Evolutionary conservation across 2,113 vertebrate species (phyloP).

Genomic region (Toxostoma redivivum): DNA sequence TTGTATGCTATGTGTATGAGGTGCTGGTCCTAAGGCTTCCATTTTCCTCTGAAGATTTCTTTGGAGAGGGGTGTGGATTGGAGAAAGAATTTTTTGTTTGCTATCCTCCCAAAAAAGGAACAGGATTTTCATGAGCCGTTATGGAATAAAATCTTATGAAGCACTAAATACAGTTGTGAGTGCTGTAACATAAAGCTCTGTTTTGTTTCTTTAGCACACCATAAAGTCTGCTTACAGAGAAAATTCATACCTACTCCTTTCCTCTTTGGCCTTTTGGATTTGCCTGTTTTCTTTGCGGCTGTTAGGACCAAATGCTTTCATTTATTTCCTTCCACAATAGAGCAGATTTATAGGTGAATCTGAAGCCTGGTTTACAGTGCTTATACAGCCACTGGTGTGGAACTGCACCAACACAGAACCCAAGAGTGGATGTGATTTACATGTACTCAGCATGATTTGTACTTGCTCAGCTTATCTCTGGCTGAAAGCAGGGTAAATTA

Average conservation of each 20-base stretch:
- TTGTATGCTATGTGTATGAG: not conserved
- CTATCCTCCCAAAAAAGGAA: not conserved
- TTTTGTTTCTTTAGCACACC: not conserved
- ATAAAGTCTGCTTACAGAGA: not conserved
- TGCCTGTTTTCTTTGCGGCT: constrained; percentile 7
- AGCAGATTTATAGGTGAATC: not conserved
- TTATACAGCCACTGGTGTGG: not conserved
- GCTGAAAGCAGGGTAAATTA: not conserved
- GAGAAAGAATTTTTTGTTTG: not conserved
- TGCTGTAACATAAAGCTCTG: not conserved
- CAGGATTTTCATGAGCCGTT: not conserved
- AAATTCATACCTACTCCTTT: constrained; percentile 14
- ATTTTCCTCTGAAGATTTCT: not conserved
- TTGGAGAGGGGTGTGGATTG: not conserved
- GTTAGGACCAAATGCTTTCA: constrained; percentile 18
- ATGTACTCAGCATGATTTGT: not conserved
- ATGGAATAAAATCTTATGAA: not conserved
- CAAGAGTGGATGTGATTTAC: not conserved
- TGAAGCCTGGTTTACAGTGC: not conserved
- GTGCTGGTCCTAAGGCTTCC: not conserved
- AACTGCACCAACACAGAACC: not conserved
- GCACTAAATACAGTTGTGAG: not conserved
- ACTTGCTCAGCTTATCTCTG: not conserved
- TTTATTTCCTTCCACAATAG: constrained; percentile 8
- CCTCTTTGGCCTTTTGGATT: constrained; percentile 21